Conservation (phyloP, 92 coral and sea anemone species). For the Plumapathes pennacea region DNA sequence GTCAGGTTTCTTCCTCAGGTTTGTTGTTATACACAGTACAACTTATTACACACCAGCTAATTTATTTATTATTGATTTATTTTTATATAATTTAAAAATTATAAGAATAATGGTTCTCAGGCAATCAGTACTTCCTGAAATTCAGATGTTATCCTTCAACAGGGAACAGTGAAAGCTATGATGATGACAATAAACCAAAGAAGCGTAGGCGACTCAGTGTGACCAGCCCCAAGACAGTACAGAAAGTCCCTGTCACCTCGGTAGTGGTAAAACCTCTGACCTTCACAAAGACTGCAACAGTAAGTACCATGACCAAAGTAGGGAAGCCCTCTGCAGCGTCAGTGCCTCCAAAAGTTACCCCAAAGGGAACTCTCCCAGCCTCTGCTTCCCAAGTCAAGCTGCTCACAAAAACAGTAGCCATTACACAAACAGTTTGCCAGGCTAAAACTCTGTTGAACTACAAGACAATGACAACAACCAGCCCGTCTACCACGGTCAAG, state of each 20-base stretch:
- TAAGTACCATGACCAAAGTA: conserved; percentile 87
- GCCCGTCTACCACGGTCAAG: conserved; percentile 65
- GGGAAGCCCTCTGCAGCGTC: conserved; percentile 61
- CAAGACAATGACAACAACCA: conserved; percentile 66
- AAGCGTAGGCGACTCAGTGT: conserved; percentile 71
- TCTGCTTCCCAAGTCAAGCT: conserved; percentile 86
- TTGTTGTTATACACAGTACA: no score
- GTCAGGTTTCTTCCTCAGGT: no score
- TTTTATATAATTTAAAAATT: no score
- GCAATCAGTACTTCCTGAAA: no score
- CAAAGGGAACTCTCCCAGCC: conserved; percentile 62
- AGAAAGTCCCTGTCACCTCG: conserved; percentile 62
- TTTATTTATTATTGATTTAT: no score
- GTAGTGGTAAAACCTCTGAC: conserved; percentile 55
- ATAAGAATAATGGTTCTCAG: no score
- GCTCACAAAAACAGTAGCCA: conserved; percentile 79
- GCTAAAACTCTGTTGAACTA: conserved; percentile 77
- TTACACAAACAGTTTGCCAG: conserved; percentile 71
- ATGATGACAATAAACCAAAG: conserved; percentile 70
- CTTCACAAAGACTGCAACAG: conserved; percentile 61
- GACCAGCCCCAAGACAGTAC: conserved; percentile 67
- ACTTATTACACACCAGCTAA: no score
- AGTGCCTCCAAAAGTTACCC: conserved; percentile 53
- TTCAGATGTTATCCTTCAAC: no score
- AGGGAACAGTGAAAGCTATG: conserved; percentile 66